Evolutionary conservation across 2,797 vertebrate species (phyloP).

Genomic region (Dryobates pubescens): DNA sequence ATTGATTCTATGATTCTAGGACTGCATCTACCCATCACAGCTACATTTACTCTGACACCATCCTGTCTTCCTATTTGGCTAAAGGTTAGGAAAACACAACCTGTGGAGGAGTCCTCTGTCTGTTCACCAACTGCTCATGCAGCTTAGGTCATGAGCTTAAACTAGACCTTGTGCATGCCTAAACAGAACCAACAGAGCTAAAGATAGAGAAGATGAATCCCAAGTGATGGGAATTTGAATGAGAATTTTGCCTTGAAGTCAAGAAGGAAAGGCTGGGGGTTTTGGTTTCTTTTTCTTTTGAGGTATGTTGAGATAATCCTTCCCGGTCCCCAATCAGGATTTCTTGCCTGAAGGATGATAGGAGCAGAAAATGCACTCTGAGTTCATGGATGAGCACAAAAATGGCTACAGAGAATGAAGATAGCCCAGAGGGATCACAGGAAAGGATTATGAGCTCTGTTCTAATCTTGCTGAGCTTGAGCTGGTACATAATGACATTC

Average conservation of each 20-base stretch:
- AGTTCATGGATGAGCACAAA: not conserved
- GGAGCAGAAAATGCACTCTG: not conserved
- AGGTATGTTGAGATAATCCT: not conserved
- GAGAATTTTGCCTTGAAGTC: not conserved
- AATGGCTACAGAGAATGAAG: not conserved
- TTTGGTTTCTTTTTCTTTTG: not conserved
- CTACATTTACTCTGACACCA: not conserved
- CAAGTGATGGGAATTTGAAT: not conserved
- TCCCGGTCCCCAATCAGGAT: not conserved
- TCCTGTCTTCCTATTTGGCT: not conserved
- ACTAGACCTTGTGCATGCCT: not conserved
- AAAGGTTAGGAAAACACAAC: not conserved
- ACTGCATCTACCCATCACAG: not conserved
- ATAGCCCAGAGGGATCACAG: conserved; percentile 9
- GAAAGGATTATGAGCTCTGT: conserved; percentile 12
- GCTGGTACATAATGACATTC: not conserved
- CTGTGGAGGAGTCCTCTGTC: not conserved
- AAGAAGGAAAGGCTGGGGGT: not conserved
- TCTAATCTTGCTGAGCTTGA: conserved; percentile 27
- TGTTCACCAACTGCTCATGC: not conserved
- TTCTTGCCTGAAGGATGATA: not conserved
- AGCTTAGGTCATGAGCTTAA: not conserved
- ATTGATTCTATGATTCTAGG: not conserved
- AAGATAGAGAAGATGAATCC: not conserved
- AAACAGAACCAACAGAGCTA: not conserved